Conservation (phyloP, 23 tunicate species). For the Trididemnum clinides region DNA sequence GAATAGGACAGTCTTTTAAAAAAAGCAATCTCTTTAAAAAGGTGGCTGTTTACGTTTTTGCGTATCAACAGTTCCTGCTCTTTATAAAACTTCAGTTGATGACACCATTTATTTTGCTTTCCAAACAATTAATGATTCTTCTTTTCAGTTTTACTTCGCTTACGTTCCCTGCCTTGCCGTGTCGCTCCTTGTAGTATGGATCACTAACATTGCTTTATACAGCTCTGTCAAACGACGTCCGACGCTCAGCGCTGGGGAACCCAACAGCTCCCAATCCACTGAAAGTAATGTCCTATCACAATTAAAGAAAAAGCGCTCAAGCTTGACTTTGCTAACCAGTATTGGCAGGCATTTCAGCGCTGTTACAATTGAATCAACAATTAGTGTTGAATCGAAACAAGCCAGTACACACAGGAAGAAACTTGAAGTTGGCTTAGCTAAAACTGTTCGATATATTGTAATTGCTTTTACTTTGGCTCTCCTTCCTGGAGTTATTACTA, state of each 20-base stretch:
- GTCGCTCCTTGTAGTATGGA: slow-evolving; percentile 37
- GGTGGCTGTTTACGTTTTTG: too few species aligned
- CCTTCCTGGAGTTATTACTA: slow-evolving; percentile 26
- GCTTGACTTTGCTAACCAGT: neutral
- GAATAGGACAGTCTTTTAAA: too few species aligned
- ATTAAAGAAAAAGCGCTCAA: neutral
- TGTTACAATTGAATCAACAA: neutral
- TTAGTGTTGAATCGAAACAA: neutral
- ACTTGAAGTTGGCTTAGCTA: neutral
- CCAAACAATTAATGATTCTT: too few species aligned
- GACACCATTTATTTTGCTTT: too few species aligned
- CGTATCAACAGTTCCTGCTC: too few species aligned
- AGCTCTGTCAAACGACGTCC: neutral
- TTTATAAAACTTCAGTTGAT: too few species aligned
- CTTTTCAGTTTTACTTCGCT: slow-evolving; percentile 38
- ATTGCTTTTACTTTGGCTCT: slow-evolving; percentile 35
- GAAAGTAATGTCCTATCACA: neutral
- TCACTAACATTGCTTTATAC: slow-evolving; percentile 21
- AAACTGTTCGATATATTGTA: slow-evolving; percentile 45
- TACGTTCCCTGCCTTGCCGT: slow-evolving; percentile 24
- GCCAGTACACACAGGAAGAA: neutral
- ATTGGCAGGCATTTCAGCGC: too few species aligned
- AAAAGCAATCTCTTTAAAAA: too few species aligned
- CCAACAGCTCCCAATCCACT: neutral
- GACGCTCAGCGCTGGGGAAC: neutral